These are phyloP conservation scores for Acanthosepion pharaonis DNA, from an alignment of 2,888 invertebrate genomes.

Conservation along the genomic window DNA sequence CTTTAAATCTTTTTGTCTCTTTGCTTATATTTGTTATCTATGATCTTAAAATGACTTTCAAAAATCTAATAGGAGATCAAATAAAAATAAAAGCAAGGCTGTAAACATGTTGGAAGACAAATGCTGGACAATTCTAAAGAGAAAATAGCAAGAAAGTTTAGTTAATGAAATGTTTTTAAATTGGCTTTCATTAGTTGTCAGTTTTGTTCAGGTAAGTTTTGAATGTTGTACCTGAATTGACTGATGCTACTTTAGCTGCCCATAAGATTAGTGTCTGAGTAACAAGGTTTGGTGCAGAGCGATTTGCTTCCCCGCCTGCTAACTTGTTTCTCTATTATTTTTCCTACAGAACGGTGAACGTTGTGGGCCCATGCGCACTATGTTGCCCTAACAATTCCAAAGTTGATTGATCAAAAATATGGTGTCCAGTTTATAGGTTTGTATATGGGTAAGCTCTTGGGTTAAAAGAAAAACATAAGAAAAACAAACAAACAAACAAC, in stretches of 20 bases:
- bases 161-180: too few relatives aligned
- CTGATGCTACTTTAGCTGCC: conserved; percentile 37
- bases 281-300: conserved; percentile 47
- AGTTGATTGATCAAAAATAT: conserved; percentile 64
- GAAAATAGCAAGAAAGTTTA: background rate
- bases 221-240: conserved; percentile 43
- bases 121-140: background rate
- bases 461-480: conserved; percentile 34
- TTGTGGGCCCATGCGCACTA: conserved; percentile 50
- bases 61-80: background rate
- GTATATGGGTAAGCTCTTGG: conserved; percentile 49
- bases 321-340: conserved; percentile 56
- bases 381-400: conserved; percentile 51
- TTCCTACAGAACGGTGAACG: conserved; percentile 64
- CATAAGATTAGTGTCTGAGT: conserved; percentile 41
- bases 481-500: background rate
- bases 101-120: background rate
- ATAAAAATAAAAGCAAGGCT: background rate
- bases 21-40: background rate
- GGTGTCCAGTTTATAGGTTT: conserved; percentile 48
- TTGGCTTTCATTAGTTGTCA: conserved; percentile 43
- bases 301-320: conserved; percentile 47
- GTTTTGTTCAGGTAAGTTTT: conserved; percentile 46
- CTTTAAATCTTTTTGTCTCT: too few relatives aligned
- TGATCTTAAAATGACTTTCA: background rate